Evolutionary conservation across 2,888 invertebrate genomes (phyloP), one percentile per base, ranked within the genome.

Genomic region (Acholoe squamosa): DNA sequence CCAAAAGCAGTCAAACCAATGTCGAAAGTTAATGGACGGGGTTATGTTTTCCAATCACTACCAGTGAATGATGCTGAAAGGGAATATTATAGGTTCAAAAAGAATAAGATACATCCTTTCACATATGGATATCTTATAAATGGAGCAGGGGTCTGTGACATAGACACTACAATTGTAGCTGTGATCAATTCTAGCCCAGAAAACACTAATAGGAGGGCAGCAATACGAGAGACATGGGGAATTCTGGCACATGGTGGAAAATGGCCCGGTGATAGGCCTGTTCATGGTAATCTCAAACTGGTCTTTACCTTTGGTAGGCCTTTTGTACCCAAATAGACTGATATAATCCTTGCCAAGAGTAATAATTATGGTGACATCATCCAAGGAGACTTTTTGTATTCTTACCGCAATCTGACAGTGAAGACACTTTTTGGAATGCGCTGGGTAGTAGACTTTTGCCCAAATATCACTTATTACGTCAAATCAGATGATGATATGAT

Each of bases 171-270:
- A n/a, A n/a, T n/a, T n/a, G n/a, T n/a, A n/a, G n/a, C n/a, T n/a
- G n/a, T n/a, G n/a, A n/a, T 93, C 43, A 93, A 93, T 90, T 91
- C 92, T n/a, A 89, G 98, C 91, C 96, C 97, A 0, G 97, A 97
- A 93, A 97, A 98, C 95, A 97, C 91, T 16, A 92, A 90, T 12
- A 84, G 92, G 84, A 90, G 95, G 25, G n/a, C n/a, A n/a, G n/a
- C n/a, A n/a, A n/a, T n/a, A n/a, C n/a, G n/a, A n/a, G n/a, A n/a
- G n/a, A n/a, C 95, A 0, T 95, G 95, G 95, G 95, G 94, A 0
- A 84, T 90, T 22, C 90, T 89, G 28, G 33, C 61, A 22, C 67
- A 71, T 31, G 80, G 54, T 31, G 71, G 61, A 43, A 56, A 22
- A 19, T 93, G 93, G 93, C 91, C 93, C 7, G 22, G 67, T 16